Base-by-base conservation (phyloP, 2,797 vertebrate genomes). In the Pteropus rufus region DNA sequence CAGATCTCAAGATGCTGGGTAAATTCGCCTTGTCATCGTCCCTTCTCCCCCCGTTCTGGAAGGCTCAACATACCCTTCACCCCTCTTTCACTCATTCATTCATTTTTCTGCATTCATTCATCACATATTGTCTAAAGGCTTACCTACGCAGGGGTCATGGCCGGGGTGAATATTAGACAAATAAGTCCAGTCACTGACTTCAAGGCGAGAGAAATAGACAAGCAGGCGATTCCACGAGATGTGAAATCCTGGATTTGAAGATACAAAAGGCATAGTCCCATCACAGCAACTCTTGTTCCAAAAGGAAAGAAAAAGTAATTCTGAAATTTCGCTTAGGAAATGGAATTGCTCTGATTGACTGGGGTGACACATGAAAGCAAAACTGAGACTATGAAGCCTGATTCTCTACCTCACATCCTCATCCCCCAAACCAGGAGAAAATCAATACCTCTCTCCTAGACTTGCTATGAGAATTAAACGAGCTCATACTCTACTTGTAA, bases 21-120 rank as follows among this genome's bases (percentile, higher is more conserved):
- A 15, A 23, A 24, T 1, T 0, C 4, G 18, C 10, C 6, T 3
- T 0, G 0, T 49, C 34, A 14, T 41, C 41, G 39, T 9, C 39
- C 46, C 29, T 23, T 15, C 52, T 72, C 44, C n/a, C 34, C 58
- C 67, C 0, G 0, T 7, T 54, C 89, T 2, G 5, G 46, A 70
- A 60, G 58, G 46, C 21, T 23, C 21, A 11, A 54, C 52, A 4
- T 2, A 46, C 58, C 14, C 46, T 10, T 39, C 11, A 18, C 7
- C 19, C 7, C 16, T 10, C 85, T 24, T 69, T 41, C 16, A 16
- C 6, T 41, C 69, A 41, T 8, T 60, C 34, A 41, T 26, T 69
- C 39, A 70, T 9, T 7, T 52, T 21, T 11, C 16, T 39, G 70
- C 36, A 29, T 3, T 24, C 67, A 41, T 10, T 87, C 7, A 34